Evolutionary conservation across 2,888 invertebrate species (phyloP).

Genomic region (Nymphalis polychloros): DNA sequence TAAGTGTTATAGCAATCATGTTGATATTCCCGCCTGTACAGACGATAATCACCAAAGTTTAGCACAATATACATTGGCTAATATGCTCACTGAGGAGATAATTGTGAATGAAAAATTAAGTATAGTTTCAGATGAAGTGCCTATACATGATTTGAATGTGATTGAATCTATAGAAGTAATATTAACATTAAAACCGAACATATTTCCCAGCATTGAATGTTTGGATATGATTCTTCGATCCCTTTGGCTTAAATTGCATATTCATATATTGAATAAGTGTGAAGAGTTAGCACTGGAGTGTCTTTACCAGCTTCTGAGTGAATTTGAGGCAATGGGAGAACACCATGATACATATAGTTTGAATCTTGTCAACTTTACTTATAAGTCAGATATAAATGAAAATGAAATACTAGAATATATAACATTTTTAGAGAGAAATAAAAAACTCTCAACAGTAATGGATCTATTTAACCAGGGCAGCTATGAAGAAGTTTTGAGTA

Average conservation of each 20-base stretch:
- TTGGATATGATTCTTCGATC: conserved; percentile 65
- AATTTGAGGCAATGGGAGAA: conserved; percentile 74
- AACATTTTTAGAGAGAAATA: conserved; percentile 74
- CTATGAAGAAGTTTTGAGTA: conserved; percentile 84
- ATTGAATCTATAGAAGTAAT: conserved; percentile 67
- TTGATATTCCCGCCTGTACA: conserved; percentile 67
- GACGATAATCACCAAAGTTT: conserved; percentile 62
- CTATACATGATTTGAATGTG: conserved; percentile 56
- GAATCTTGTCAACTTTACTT: conserved; percentile 64
- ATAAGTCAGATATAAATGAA: conserved; percentile 65
- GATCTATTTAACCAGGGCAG: conserved; percentile 84
- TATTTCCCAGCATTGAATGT: conserved; percentile 60
- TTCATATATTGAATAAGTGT: conserved; percentile 65
- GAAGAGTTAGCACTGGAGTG: conserved; percentile 71
- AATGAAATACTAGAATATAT: conserved; percentile 62
- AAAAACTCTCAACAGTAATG: conserved; percentile 84
- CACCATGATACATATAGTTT: conserved; percentile 59
- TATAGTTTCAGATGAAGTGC: conserved; percentile 49
- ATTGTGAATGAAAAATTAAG: conserved; percentile 64
- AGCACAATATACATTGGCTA: conserved; percentile 62
- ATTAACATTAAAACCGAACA: conserved; percentile 62
- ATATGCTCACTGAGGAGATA: conserved; percentile 71
- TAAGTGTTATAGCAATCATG: conserved; percentile 75
- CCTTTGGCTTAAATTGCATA: conserved; percentile 73
- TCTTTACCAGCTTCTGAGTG: conserved; percentile 67